These are phyloP conservation scores for Scelioninae gen. 2 DNA, from an alignment of 2,888 invertebrate species.

Conservation along the genomic window DNA sequence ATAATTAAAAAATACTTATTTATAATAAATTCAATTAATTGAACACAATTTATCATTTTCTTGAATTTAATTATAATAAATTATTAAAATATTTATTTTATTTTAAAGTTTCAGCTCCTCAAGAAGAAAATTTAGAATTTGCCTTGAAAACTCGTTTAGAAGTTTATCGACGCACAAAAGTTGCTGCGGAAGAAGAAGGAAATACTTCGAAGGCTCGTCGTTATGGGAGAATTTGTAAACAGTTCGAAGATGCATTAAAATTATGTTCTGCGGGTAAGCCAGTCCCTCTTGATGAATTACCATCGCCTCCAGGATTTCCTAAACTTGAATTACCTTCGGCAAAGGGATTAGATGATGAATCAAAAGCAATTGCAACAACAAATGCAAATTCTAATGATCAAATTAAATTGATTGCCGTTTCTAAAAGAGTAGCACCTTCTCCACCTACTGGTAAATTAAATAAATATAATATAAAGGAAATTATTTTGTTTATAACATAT, in stretches of 20 bases:
- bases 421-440: conserved; percentile 55
- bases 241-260: conserved; percentile 92
- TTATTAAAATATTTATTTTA: no score
- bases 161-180: conserved; percentile 86
- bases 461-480: no score
- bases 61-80: no score
- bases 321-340: conserved; percentile 74
- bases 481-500: no score
- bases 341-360: no score
- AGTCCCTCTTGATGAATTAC: conserved; percentile 87
- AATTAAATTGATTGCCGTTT: conserved; percentile 23
- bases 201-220: conserved; percentile 91
- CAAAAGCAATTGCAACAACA: no score
- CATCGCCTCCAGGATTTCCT: conserved; percentile 89
- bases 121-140: conserved; percentile 78
- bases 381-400: no score
- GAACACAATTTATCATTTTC: no score
- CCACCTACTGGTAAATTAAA: conserved; percentile 63
- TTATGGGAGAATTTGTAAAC: conserved; percentile 93
- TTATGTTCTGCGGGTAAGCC: conserved; percentile 85
- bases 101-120: conserved; percentile 10
- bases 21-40: no score
- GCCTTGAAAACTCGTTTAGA: conserved; percentile 89
- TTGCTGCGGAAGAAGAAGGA: conserved; percentile 85
- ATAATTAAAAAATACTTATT: no score